Base-by-base conservation (phyloP, 2,797 vertebrate species). In the Bovichtus diacanthus region DNA sequence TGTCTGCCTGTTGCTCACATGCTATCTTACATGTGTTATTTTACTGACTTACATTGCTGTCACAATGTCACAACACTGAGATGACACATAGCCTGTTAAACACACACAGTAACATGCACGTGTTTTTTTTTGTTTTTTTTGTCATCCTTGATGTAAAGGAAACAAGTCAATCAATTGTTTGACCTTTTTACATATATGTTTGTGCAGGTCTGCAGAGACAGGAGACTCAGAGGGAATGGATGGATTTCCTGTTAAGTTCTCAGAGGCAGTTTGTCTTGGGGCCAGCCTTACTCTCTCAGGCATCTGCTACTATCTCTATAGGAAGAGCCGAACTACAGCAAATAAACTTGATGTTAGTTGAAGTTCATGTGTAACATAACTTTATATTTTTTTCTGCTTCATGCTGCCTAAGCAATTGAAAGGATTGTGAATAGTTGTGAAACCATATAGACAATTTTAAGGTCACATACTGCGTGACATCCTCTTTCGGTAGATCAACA, bases 221-320 rank as follows among this genome's bases (percentile, higher is more conserved):
- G 63, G 62, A 59, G 31, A 61, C 4, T 46, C 54, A 23, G 69
- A 49, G 46, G 79, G 66, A 50, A 97, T 97, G 96, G 95, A 96
- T 11, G 73, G 83, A 3, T 92, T 90, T 41, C 76, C 92, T 7
- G 53, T 97, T 41, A 90, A 78, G 0, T 60, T 92, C 0, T 65
- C 91, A 53, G 96, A 97, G 78, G 89, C 93, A 8, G 82, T 96
- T 25, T 95, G 95, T 84, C 83, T 97, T 31, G 96, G 96, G 18
- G 93, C 95, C 80, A 97, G 96, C 86, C 59, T 97, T 0, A 94
- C 95, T 41, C 71, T 97, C 60, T 96, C 96, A 6, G 92, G 96
- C 13, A 73, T 97, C 53, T 96, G 95, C 80, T 97, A 94, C 82
- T 97, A 96, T 86, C 61, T 96, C 58, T 96, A 97, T 83, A 93